Evolutionary conservation across 1,140 invertebrate species (phyloP), one percentile per base, ranked within the genome.

Genomic region (Ostrea denselamellosa): DNA sequence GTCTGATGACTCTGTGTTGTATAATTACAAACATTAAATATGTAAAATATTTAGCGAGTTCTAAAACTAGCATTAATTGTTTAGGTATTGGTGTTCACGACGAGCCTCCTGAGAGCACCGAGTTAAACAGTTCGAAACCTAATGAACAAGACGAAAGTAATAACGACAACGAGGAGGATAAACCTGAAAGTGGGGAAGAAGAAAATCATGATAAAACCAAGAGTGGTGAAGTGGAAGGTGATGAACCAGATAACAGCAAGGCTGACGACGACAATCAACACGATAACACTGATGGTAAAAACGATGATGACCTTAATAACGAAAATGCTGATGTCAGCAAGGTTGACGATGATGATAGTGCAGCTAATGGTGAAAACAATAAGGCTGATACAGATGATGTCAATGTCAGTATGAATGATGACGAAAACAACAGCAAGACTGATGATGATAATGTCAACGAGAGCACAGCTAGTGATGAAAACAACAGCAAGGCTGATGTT

Each of bases 71-170:
- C 22, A 14, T 25, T 44, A 12, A 28, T 77, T 28, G 14, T 28
- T 34, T 28, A 77, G 68, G 68, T 77, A 77, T 77, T 25, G 68
- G 68, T 12, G 68, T 77, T 77, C 68, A 77, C 28, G 68, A 77
- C 25, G 68, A 77, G 4, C 8, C 25, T 14, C 68, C 68, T 34
- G 68, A 77, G 17, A 62, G 58, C n/a, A 12, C 14, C 14, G 58
- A 62, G n/a, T 14, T 62, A 28, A 77, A 77, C 28, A 77, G 28
- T 77, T 77, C 68, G 28, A 25, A 77, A 4, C 22, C 25, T 77
- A 71, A 71, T 14, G 9, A 77, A 22, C 25, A 77, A 12, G 9
- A 34, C 8, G 9, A 77, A 77, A 44, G 34, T 5, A 28, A 0
- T 28, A 5, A 77, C 9, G 68, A 77, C 14, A 34, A 77, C 2